Percentiles rank a stretch among this genome's conserved stretches.
Evolutionary conservation across 2,113 vertebrate species (phyloP).

Genomic region (Dolichallabes microphthalmus): DNA sequence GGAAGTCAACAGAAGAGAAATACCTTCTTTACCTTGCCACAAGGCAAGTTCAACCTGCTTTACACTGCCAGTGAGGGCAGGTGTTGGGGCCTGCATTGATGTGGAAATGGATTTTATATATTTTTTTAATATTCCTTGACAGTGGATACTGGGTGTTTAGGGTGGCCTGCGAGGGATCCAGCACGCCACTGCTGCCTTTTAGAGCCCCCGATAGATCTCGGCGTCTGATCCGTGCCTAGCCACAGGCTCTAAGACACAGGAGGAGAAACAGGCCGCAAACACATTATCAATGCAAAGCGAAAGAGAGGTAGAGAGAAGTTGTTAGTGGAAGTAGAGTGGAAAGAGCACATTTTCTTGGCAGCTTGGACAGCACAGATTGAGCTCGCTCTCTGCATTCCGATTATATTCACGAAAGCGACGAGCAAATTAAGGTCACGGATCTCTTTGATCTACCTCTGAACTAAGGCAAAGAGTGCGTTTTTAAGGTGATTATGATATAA

Average conservation of each 20-base stretch:
- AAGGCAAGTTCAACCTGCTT: conserved; percentile 76
- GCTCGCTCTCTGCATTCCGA: conserved; percentile 14
- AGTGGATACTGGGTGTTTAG: conserved; percentile 75
- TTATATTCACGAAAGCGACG: neutral
- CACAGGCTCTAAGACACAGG: conserved; percentile 73
- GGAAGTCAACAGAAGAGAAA: conserved; percentile 49
- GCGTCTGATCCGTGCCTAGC: conserved; percentile 76
- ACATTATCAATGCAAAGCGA: conserved; percentile 58
- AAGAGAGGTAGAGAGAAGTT: conserved; percentile 5
- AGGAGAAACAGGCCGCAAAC: conserved; percentile 64
- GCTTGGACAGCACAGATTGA: conserved; percentile 10
- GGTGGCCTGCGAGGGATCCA: conserved; percentile 58
- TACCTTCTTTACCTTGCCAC: conserved; percentile 61
- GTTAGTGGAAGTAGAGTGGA: neutral
- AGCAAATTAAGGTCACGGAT: conserved; percentile 10
- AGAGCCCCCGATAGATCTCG: conserved; percentile 81
- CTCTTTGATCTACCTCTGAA: neutral
- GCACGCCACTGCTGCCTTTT: conserved; percentile 69
- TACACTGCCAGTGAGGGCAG: conserved; percentile 61
- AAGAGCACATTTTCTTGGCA: neutral
- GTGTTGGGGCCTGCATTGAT: conserved; percentile 75
- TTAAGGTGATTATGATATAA: conserved; percentile 9
- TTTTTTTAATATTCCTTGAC: conserved; percentile 76
- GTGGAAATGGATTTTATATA: conserved; percentile 76
- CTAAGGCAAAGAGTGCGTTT: neutral